Percentiles rank a stretch among this genome's conserved stretches.
These are phyloP conservation scores for Labeo catla DNA, from an alignment of 2,113 vertebrate species.

Conservation along the genomic window DNA sequence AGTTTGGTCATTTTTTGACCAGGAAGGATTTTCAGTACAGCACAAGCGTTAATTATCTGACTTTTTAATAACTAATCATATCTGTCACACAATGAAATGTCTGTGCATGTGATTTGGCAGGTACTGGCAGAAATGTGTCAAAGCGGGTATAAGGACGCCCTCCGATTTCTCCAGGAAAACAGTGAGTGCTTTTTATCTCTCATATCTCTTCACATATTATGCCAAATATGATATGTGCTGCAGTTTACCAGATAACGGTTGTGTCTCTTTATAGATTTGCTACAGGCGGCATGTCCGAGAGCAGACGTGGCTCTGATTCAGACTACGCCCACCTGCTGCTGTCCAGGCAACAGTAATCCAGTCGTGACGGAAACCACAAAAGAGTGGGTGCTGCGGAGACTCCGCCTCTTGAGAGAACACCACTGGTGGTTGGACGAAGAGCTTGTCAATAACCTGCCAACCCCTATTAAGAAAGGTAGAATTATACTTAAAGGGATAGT, in stretches of 20 bases:
- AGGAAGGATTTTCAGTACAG: neutral
- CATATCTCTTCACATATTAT: neutral
- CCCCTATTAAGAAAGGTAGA: slow-evolving; percentile 80
- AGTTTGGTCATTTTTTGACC: neutral
- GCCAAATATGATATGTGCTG: neutral
- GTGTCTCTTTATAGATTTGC: slow-evolving; percentile 75
- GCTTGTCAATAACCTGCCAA: slow-evolving; percentile 75
- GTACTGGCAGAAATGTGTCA: slow-evolving; percentile 86
- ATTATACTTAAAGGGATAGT: too few species aligned
- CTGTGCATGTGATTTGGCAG: slow-evolving; percentile 68
- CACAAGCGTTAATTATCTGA: neutral
- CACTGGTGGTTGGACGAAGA: slow-evolving; percentile 81
- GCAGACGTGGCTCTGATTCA: slow-evolving; percentile 59
- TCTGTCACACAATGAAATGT: neutral
- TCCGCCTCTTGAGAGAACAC: slow-evolving; percentile 65
- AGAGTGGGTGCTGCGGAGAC: slow-evolving; percentile 68
- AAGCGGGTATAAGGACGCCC: slow-evolving; percentile 86
- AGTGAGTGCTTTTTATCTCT: slow-evolving; percentile 73
- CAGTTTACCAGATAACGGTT: slow-evolving; percentile 3
- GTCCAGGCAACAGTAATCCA: slow-evolving; percentile 31
- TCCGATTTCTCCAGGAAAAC: slow-evolving; percentile 85
- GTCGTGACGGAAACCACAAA: slow-evolving; percentile 50
- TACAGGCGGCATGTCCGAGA: slow-evolving; percentile 63
- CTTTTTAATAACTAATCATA: neutral
- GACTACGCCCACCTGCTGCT: slow-evolving; percentile 44